Percentiles rank a stretch among this genome's conserved stretches.
These are phyloP conservation scores for Caprella mutica DNA, from an alignment of 2,888 invertebrate species.

Conservation along the genomic window DNA sequence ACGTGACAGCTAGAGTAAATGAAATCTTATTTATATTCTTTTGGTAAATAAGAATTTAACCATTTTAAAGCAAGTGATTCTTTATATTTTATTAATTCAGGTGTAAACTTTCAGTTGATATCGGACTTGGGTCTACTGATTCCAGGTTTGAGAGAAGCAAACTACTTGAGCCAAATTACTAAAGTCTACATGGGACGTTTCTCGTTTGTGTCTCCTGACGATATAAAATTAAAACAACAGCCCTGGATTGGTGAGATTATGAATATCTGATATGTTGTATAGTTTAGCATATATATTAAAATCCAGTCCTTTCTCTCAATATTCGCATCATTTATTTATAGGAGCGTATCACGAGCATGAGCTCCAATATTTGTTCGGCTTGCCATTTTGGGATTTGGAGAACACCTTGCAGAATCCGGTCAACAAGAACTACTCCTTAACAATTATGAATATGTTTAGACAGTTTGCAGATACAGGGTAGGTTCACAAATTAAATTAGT, in stretches of 20 bases:
- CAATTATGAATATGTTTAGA: constrained; percentile 43
- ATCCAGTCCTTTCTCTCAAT: no score
- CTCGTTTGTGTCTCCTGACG: constrained; percentile 39
- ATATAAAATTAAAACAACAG: constrained; percentile 37
- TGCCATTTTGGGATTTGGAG: constrained; percentile 43
- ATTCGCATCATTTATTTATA: constrained; percentile 37
- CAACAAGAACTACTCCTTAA: constrained; percentile 44
- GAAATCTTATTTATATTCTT: no score
- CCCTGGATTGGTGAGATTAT: constrained; percentile 39
- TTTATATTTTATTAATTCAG: no score
- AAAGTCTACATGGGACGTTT: constrained; percentile 39
- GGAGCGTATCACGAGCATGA: constrained; percentile 45
- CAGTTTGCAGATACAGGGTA: constrained; percentile 39
- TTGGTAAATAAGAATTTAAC: no score
- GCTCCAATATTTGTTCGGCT: constrained; percentile 45
- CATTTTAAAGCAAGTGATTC: no score
- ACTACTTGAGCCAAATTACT: constrained; percentile 37
- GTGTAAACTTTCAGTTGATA: constrained; percentile 37
- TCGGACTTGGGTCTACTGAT: constrained; percentile 40
- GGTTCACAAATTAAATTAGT: no score
- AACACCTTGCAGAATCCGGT: constrained; percentile 38
- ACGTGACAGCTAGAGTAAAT: no score
- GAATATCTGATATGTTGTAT: constrained; percentile 28
- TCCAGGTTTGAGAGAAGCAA: constrained; percentile 39
- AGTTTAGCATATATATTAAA: constrained; percentile 35